phyloP scores from a whole-genome alignment of 2,113 vertebrate species.

The Epinephelus lanceolatus region DNA sequence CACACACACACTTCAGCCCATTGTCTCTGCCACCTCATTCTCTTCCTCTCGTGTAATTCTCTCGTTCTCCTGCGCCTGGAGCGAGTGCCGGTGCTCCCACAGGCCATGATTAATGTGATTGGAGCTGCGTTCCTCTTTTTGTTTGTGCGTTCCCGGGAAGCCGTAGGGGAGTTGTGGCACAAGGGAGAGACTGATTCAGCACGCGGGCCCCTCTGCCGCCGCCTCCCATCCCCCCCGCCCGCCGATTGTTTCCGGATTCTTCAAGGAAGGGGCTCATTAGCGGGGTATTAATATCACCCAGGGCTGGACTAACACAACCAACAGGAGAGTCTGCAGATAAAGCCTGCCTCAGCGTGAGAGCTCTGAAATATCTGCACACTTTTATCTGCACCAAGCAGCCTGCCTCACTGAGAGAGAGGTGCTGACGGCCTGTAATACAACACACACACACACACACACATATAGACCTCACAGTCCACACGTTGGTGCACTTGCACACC shows the following conservation, averaged over 20 bases:
- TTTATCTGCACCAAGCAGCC: slow-evolving; percentile 77
- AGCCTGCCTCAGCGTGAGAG: slow-evolving; percentile 61
- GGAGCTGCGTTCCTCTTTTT: slow-evolving; percentile 62
- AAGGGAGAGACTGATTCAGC: slow-evolving; percentile 68
- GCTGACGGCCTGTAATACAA: slow-evolving; percentile 45
- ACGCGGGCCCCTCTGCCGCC: not conserved
- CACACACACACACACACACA: slow-evolving; percentile 41
- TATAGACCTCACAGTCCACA: slow-evolving; percentile 12
- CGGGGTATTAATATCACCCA: slow-evolving; percentile 77
- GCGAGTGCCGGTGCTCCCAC: slow-evolving; percentile 64
- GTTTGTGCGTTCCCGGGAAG: slow-evolving; percentile 64
- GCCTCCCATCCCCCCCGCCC: not conserved
- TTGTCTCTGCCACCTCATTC: slow-evolving; percentile 45
- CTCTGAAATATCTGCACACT: slow-evolving; percentile 62
- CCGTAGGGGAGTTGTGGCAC: slow-evolving; percentile 72
- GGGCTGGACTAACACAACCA: slow-evolving; percentile 70
- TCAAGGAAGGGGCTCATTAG: slow-evolving; percentile 79
- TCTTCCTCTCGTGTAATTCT: slow-evolving; percentile 63
- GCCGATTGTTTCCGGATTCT: slow-evolving; percentile 74
- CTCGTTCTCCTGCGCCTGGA: slow-evolving; percentile 50
- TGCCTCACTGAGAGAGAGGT: slow-evolving; percentile 29
- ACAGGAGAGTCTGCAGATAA: slow-evolving; percentile 72
- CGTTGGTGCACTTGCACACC: slow-evolving; percentile 28
- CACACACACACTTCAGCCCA: slow-evolving; percentile 41
- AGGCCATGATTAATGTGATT: slow-evolving; percentile 84